Evolutionary conservation across 2,888 invertebrate genomes (phyloP).

Genomic region (Resseliella maxima): DNA sequence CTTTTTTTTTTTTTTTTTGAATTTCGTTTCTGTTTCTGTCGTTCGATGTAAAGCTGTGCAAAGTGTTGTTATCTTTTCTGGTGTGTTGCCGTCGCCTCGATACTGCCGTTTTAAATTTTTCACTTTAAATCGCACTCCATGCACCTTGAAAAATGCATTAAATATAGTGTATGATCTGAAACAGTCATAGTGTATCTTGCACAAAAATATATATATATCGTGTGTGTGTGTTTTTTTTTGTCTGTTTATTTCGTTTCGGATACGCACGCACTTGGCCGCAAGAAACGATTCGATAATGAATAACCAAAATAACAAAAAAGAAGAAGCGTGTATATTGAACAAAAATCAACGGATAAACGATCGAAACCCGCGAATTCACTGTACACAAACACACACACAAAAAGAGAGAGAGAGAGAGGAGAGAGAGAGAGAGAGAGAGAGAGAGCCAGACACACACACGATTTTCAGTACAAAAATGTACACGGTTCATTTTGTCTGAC

Average conservation of each 20-base stretch:
- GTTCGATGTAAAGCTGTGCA: background rate
- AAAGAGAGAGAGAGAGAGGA: no score
- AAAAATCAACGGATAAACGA: conserved; percentile 46
- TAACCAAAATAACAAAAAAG: background rate
- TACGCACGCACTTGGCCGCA: conserved; percentile 38
- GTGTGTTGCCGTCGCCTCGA: background rate
- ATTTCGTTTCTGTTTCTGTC: background rate
- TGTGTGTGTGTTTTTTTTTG: no score
- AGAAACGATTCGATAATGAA: conserved; percentile 25
- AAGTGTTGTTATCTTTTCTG: background rate
- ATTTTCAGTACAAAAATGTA: background rate
- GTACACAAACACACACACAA: no score
- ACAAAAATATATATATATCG: background rate
- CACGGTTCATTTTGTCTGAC: background rate
- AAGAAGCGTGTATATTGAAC: background rate
- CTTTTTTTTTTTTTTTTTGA: background rate
- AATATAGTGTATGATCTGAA: conserved; percentile 1
- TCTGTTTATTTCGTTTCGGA: background rate
- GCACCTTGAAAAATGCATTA: conserved; percentile 38
- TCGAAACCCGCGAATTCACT: background rate
- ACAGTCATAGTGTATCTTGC: background rate
- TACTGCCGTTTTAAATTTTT: conserved; percentile 20
- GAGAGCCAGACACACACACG: no score
- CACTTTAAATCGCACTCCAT: conserved; percentile 37
- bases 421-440: no score